Evolutionary conservation across 2,888 invertebrate genomes (phyloP), one percentile per base, ranked within the genome.

Genomic region (Megalurothrips usitatus): DNA sequence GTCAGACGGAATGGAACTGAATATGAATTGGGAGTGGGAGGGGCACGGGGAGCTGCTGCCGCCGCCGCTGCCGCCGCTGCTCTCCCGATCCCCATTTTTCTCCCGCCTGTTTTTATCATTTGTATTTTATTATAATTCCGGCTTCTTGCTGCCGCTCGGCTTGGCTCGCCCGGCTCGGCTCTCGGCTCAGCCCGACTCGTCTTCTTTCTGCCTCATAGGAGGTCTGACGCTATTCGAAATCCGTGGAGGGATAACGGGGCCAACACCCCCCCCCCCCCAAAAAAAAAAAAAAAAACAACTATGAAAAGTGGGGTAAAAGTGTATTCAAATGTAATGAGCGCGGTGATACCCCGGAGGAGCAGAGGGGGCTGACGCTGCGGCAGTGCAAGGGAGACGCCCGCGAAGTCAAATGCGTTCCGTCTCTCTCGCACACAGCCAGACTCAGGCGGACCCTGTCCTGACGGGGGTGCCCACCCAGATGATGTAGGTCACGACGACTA

Each of bases 61-160:
- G 11, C 58, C 68, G 23, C 26, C 68, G 26, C 26, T 26, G 68
- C 23, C 14, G 23, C 68, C 68, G 26, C 68, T 26, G 68, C 68
- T 75, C 23, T 26, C 23, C 68, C 26, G 68, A 75, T 75, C 68
- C 68, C 68, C 68, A 75, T 75, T 75, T 75, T 75, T 75, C 68
- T 75, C 68, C 68, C 11, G 68, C 68, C 68, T 75, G 68, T 75
- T 75, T 75, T 75, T 75, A 75, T 75, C 68, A 75, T 75, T 75
- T 75, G 26, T 75, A 75, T 75, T 75, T 75, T 75, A 75, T 75
- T 75, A 26, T 75, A 75, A 75, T 75, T 75, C 26, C 26, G 26
- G 23, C 68, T 23, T 23, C 68, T 75, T 26, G 68, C 58, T 58
- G 58, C 68, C 26, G 68, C 58, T 58, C 10, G 6, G 58, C 34